A percentile compares a stretch with the other conserved stretches of the same genome.
phyloP scores from a whole-genome alignment of 37 sponge, comb jelly and placozoan species.

The Theonella swinhoei region DNA sequence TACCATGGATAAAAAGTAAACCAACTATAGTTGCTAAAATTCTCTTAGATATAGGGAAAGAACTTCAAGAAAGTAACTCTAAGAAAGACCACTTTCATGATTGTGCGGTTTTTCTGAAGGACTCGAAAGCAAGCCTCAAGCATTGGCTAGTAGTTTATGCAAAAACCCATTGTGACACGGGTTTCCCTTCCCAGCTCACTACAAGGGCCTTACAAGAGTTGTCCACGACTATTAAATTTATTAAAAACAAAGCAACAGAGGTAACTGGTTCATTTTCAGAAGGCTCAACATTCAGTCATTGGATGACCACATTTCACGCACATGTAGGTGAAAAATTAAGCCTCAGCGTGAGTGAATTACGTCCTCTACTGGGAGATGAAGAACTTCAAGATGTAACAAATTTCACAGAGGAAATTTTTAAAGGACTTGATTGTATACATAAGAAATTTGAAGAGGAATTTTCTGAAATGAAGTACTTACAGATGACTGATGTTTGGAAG shows the following conservation, averaged over 20 bases:
- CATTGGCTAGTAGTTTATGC: neutral
- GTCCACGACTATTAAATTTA: no score
- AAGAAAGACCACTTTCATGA: neutral
- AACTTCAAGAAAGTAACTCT: neutral
- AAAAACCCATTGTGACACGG: neutral
- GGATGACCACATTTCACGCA: no score
- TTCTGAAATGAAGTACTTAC: neutral
- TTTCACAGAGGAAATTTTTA: constrained; percentile 15
- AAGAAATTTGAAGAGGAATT: neutral
- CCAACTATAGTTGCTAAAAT: constrained; percentile 1
- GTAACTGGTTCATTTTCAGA: neutral
- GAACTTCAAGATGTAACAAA: constrained; percentile 1
- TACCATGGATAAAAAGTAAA: neutral
- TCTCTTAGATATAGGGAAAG: neutral
- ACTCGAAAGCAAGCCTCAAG: neutral
- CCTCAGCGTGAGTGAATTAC: no score
- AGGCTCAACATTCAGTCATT: no score
- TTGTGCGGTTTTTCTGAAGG: neutral
- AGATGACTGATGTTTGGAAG: neutral
- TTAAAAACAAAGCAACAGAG: neutral
- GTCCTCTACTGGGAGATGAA: no score
- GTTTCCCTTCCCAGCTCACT: neutral
- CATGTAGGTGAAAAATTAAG: no score
- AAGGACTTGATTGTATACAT: neutral
- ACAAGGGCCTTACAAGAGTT: neutral